Evolutionary conservation across 2,888 invertebrate species (phyloP).

Genomic region (Andrena trimmerana): DNA sequence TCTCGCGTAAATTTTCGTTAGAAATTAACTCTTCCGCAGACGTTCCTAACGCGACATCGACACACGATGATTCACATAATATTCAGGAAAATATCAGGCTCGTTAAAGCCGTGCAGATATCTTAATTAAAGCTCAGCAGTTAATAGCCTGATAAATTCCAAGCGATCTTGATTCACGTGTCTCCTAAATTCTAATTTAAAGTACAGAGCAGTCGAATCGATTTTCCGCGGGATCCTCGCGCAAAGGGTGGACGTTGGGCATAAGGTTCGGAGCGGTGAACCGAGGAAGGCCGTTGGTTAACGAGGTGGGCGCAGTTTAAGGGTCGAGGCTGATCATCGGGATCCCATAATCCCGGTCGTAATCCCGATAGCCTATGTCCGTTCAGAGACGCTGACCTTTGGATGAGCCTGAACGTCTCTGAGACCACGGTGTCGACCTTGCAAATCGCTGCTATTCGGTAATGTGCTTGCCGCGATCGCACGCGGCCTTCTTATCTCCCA

Average conservation of each 20-base stretch:
- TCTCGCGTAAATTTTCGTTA: slow-evolving; percentile 13
- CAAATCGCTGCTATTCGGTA: background rate
- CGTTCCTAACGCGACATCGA: background rate
- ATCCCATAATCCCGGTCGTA: slow-evolving; percentile 62
- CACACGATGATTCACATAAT: background rate
- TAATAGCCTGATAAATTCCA: too few relatives aligned
- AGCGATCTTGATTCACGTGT: too few relatives aligned
- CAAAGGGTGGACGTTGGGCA: background rate
- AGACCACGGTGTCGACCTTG: slow-evolving; percentile 9
- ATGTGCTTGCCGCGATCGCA: background rate
- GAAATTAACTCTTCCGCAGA: slow-evolving; percentile 5
- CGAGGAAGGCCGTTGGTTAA: slow-evolving; percentile 47
- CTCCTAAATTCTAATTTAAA: too few relatives aligned
- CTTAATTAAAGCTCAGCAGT: too few relatives aligned
- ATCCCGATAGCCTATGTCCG: slow-evolving; percentile 32
- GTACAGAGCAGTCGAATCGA: too few relatives aligned
- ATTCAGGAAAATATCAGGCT: too few relatives aligned
- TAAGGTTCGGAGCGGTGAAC: slow-evolving; percentile 24
- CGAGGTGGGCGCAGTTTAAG: slow-evolving; percentile 51
- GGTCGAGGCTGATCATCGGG: slow-evolving; percentile 15
- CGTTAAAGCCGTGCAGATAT: background rate
- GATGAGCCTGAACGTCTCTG: slow-evolving; percentile 16
- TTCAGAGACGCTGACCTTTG: slow-evolving; percentile 29
- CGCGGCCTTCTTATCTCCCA: slow-evolving; percentile 6
- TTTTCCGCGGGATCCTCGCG: background rate